Conservation (phyloP, 1,140 invertebrate genomes). For the Lepidostoma basale region DNA sequence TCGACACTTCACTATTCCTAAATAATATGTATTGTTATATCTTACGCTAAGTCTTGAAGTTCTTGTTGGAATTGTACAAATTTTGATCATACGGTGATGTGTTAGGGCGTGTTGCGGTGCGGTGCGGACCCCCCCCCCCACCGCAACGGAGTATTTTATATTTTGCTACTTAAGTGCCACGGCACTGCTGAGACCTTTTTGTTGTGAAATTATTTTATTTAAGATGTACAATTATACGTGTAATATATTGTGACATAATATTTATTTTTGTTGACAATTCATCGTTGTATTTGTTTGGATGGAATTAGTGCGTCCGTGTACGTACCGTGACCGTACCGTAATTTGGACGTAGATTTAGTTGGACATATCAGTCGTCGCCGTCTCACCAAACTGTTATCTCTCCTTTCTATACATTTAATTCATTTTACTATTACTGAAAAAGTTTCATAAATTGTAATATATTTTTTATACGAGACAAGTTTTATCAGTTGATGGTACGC, state of each 20-base stretch:
- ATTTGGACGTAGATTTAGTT: slow-evolving; percentile 6
- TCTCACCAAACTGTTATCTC: not conserved
- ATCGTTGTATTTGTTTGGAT: slow-evolving; percentile 13
- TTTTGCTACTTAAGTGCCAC: slow-evolving; percentile 17
- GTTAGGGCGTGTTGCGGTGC: too few species aligned
- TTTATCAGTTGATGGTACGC: not conserved
- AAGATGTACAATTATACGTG: not conserved
- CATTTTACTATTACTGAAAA: not conserved
- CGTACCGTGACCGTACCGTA: too few species aligned
- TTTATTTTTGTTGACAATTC: slow-evolving; percentile 13
- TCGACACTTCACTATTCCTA: slow-evolving; percentile 21
- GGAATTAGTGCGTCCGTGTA: too few species aligned
- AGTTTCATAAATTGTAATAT: slow-evolving; percentile 5
- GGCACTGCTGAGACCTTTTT: slow-evolving; percentile 11
- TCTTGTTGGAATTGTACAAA: slow-evolving; percentile 27
- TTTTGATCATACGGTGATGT: slow-evolving; percentile 16
- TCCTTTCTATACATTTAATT: not conserved
- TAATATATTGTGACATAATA: not conserved
- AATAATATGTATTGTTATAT: slow-evolving; percentile 17
- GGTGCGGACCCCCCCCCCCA: too few species aligned
- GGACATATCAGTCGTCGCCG: not conserved
- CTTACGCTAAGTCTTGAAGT: slow-evolving; percentile 16
- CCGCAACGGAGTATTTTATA: slow-evolving; percentile 19
- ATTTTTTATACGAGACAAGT: slow-evolving; percentile 10
- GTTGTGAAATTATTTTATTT: slow-evolving; percentile 28